These are phyloP conservation scores for Herpetotheres cachinnans DNA, from an alignment of 2,113 vertebrate species.

Conservation along the genomic window DNA sequence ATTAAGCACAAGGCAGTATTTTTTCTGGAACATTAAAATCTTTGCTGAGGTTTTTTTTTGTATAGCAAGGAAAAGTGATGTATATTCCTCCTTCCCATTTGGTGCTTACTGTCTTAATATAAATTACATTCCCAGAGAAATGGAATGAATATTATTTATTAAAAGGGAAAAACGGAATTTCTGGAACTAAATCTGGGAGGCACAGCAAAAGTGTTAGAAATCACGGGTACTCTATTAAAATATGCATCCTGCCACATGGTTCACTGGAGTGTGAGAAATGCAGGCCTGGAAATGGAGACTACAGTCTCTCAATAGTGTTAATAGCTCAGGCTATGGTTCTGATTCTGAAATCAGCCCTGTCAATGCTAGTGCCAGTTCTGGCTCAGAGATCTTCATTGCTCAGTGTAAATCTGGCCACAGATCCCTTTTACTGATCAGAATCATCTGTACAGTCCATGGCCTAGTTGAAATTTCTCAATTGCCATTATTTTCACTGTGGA, in stretches of 20 bases:
- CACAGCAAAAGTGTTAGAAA: not conserved
- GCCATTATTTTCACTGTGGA: not conserved
- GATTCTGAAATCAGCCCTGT: not conserved
- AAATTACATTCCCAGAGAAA: not conserved
- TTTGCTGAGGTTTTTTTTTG: not conserved
- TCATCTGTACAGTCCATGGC: not conserved
- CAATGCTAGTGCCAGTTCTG: not conserved
- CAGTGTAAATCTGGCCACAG: not conserved
- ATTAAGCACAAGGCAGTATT: not conserved
- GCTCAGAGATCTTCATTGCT: not conserved
- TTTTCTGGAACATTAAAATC: slow-evolving; percentile 8
- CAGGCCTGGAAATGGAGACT: not conserved
- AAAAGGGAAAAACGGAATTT: not conserved
- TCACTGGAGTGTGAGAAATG: not conserved
- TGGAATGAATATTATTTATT: not conserved
- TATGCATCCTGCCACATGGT: not conserved
- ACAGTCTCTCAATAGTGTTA: not conserved
- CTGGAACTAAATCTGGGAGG: not conserved
- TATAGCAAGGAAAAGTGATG: not conserved
- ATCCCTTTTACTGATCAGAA: not conserved
- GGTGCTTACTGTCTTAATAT: not conserved
- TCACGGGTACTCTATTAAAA: not conserved
- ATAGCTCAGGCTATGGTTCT: not conserved
- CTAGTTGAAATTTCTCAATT: not conserved
- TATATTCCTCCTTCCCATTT: not conserved